Evolutionary conservation across 1,140 invertebrate species (phyloP), one percentile per base, ranked within the genome.

Genomic region (Pseudomyrmex sp.): DNA sequence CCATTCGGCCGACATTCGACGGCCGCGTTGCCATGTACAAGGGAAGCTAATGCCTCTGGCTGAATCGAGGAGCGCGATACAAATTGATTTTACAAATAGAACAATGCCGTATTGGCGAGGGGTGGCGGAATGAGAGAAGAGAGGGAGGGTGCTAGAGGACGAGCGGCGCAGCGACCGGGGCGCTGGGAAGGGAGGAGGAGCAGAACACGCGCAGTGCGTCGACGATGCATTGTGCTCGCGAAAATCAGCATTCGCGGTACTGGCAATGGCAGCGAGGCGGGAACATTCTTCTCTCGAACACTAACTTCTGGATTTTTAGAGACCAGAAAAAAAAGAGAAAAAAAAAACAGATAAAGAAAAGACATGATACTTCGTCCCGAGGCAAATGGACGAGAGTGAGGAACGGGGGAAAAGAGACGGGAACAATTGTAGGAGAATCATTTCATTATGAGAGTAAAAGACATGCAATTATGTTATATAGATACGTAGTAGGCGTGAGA

Each of bases 51-150:
- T 90, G 75, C 79, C 84, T 72, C 85, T 82, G 73, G 74, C 76
- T 85, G 83, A 87, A 90, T 85, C 84, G 84, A 80, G 74, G 74
- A 83, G 70, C 84, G 87, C 85, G 87, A 88, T 90, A 89, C 85
- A 90, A 91, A 91, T 91, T 88, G 87, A 90, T 91, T 90, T 89
- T 88, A 89, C 87, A 89, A 88, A 91, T 83, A 83, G 77, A 77
- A 89, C 83, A 90, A 89, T 88, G 85, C 68, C 85, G 82, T 48
- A 35, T 59, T 61, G 63, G 52, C 66, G 58, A 68, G 13, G 75
- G 20, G n/a, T 63, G 62, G 35, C 73, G 72, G 79, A 75, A 75
- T 48, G 59, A n/a, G 52, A 23, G 66, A 18, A 13, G 20, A 65
- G 65, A 44, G 50, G 46, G 1, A 44, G 5, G 35, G 35, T 35